Evolutionary conservation across 2,797 vertebrate genomes (phyloP).

Genomic region (Acipenser ruthenus): DNA sequence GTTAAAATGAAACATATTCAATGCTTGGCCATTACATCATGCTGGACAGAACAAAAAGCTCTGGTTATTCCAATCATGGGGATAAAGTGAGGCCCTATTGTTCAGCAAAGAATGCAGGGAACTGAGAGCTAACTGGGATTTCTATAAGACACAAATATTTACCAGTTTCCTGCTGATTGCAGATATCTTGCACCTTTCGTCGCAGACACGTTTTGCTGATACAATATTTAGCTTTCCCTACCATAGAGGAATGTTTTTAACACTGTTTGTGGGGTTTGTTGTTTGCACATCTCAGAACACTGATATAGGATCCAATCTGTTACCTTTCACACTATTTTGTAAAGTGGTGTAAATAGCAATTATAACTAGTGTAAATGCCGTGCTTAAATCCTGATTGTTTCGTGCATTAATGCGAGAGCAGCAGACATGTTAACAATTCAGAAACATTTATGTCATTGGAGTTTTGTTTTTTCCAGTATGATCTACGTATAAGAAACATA

Average conservation of each 20-base stretch:
- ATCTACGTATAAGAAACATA: too few species aligned
- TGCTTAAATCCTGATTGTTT: too few species aligned
- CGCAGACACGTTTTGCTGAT: slow-evolving; percentile 11
- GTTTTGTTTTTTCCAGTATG: too few species aligned
- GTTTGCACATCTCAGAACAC: slow-evolving; percentile 22
- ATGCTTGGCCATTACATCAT: slow-evolving; percentile 17
- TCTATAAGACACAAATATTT: slow-evolving; percentile 27
- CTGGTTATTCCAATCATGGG: slow-evolving; percentile 17
- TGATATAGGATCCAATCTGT: slow-evolving; percentile 32
- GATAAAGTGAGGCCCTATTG: slow-evolving; percentile 28
- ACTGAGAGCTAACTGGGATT: slow-evolving; percentile 26
- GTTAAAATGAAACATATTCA: slow-evolving; percentile 22
- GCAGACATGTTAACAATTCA: too few species aligned
- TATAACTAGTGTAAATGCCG: background rate
- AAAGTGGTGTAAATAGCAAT: slow-evolving; percentile 8
- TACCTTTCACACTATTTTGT: background rate
- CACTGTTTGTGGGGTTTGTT: slow-evolving; percentile 27
- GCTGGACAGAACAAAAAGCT: slow-evolving; percentile 14
- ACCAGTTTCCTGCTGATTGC: slow-evolving; percentile 31
- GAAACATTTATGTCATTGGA: too few species aligned
- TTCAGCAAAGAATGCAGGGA: slow-evolving; percentile 44
- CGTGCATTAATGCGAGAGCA: too few species aligned
- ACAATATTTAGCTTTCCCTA: slow-evolving; percentile 57
- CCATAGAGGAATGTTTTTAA: slow-evolving; percentile 44
- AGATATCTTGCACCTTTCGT: slow-evolving; percentile 24